These are phyloP conservation scores for Thamnophis elegans DNA, from an alignment of 2,797 vertebrate genomes.

Conservation along the genomic window DNA sequence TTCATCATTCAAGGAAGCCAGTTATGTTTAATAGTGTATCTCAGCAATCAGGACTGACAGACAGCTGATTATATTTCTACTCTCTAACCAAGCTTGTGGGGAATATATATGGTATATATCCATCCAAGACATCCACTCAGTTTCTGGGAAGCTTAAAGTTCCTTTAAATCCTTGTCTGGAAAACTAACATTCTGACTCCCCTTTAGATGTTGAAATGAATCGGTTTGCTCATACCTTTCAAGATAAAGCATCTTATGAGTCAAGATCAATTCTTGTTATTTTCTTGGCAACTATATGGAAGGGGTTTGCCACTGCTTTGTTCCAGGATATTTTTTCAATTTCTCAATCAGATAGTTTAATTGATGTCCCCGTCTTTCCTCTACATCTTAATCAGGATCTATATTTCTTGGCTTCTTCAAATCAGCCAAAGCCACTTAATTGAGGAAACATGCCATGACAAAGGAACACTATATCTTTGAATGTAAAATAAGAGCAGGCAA, in stretches of 20 bases:
- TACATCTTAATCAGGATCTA: neutral
- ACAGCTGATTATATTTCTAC: neutral
- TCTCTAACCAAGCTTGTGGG: neutral
- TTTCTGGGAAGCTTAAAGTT: neutral
- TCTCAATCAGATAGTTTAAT: neutral
- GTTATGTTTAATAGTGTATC: neutral
- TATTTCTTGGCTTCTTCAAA: neutral
- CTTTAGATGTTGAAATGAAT: neutral
- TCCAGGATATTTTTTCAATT: neutral
- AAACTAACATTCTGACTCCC: neutral
- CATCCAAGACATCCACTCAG: no score
- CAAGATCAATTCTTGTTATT: neutral
- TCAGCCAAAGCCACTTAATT: neutral
- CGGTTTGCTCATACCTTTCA: neutral
- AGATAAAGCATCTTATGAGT: neutral
- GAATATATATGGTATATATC: no score
- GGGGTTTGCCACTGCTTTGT: neutral
- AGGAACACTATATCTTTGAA: neutral
- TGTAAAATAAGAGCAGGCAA: neutral
- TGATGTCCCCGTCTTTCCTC: neutral
- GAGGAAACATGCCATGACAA: neutral
- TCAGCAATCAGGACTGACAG: neutral
- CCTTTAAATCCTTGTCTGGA: neutral
- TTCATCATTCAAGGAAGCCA: neutral
- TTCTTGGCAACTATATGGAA: neutral